Percentiles rank a stretch among this genome's conserved stretches.
These are phyloP conservation scores for Dinothrombium tinctorium DNA, from an alignment of 1,140 invertebrate species.

Conservation along the genomic window DNA sequence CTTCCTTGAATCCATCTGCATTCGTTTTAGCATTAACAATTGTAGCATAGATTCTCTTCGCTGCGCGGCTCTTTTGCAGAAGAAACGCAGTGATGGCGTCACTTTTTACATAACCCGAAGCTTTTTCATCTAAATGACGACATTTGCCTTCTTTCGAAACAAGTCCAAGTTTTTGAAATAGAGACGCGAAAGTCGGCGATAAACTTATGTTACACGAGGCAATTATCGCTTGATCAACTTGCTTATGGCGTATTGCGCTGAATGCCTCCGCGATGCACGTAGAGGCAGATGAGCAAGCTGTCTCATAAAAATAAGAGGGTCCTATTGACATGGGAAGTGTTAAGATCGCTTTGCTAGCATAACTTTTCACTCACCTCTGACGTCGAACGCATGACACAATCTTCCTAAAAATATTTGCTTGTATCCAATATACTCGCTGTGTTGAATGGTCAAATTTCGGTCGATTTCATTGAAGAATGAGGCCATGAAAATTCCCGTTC, in stretches of 20 bases:
- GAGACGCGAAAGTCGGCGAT: conserved; percentile 24
- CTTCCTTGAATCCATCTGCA: conserved; percentile 61
- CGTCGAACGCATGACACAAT: conserved; percentile 71
- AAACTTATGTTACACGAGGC: conserved; percentile 25
- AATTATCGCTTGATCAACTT: conserved; percentile 22
- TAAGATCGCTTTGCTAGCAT: no score
- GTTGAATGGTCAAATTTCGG: conserved; percentile 24
- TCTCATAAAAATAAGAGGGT: conserved; percentile 76
- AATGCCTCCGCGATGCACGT: conserved; percentile 1
- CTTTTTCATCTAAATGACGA: conserved; percentile 36
- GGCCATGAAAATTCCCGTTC: conserved; percentile 68
- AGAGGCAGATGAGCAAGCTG: conserved; percentile 49
- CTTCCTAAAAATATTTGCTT: neutral
- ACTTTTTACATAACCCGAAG: conserved; percentile 40
- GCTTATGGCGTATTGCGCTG: conserved; percentile 1
- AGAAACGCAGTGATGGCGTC: conserved; percentile 28
- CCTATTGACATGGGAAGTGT: conserved; percentile 64
- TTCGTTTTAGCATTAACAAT: conserved; percentile 54
- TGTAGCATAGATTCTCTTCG: conserved; percentile 25
- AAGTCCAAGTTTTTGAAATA: conserved; percentile 27
- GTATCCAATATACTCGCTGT: conserved; percentile 20
- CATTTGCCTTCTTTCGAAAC: conserved; percentile 26
- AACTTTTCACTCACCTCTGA: conserved; percentile 27
- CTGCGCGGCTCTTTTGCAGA: conserved; percentile 23
- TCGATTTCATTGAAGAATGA: conserved; percentile 58